phyloP scores from a whole-genome alignment of 92 coral and sea anemone species.

The Palythoa caribaeorum region DNA sequence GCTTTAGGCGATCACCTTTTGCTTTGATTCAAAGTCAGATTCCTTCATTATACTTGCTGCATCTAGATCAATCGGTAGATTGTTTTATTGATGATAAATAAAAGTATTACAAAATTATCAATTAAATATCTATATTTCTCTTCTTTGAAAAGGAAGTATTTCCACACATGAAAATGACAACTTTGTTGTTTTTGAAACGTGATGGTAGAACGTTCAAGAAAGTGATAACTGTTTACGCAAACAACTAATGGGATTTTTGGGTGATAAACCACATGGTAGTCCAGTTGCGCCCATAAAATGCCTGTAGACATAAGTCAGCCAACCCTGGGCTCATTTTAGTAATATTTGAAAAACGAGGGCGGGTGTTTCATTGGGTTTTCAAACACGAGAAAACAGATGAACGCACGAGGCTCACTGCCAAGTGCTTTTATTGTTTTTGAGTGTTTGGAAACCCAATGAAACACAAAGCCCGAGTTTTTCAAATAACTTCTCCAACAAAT shows the following conservation, averaged over 20 bases:
- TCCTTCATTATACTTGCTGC: constrained; percentile 1
- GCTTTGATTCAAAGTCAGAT: constrained; percentile 4
- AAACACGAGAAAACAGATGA: no score
- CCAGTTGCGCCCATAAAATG: neutral
- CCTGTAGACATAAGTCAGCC: neutral
- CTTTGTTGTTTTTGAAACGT: neutral
- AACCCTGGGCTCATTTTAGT: no score
- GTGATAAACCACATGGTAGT: neutral
- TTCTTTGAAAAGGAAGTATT: neutral
- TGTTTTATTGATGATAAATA: neutral
- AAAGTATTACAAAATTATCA: neutral
- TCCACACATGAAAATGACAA: neutral
- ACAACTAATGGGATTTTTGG: neutral
- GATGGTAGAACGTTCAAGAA: constrained; percentile 4
- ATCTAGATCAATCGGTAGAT: constrained; percentile 7
- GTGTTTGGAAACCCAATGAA: no score
- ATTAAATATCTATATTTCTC: neutral
- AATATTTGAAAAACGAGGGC: no score
- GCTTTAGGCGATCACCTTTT: constrained; percentile 13
- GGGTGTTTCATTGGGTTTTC: no score
- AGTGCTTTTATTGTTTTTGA: no score
- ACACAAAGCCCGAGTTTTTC: no score
- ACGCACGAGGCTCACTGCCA: no score
- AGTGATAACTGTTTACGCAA: constrained; percentile 3
- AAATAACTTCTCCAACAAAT: no score